These are phyloP conservation scores for Hippasteria phrygiana DNA, from an alignment of 53 echinoderm and acorn worm genomes.

Conservation along the genomic window DNA sequence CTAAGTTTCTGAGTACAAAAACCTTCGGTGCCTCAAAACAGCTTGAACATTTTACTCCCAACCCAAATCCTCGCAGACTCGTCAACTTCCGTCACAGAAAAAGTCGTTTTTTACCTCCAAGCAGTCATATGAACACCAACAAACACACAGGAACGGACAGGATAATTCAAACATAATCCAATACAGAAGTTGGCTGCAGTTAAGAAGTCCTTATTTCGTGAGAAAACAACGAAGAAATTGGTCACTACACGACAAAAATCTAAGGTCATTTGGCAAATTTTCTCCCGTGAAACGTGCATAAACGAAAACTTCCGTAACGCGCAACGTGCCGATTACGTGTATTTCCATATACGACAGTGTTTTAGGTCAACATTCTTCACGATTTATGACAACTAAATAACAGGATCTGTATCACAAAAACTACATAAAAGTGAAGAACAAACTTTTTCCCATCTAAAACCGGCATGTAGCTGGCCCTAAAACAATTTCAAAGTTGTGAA, in stretches of 20 bases:
- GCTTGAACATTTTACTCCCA: background rate
- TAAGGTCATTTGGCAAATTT: slow-evolving; percentile 40
- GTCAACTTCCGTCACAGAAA: slow-evolving; percentile 55
- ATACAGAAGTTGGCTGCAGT: background rate
- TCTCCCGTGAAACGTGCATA: background rate
- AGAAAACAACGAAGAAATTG: slow-evolving; percentile 6
- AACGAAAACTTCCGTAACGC: slow-evolving; percentile 56
- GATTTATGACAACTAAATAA: slow-evolving; percentile 16
- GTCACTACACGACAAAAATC: slow-evolving; percentile 1
- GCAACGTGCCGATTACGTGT: background rate
- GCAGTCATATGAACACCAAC: background rate
- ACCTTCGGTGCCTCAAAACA: background rate
- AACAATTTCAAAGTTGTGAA: slow-evolving; percentile 46
- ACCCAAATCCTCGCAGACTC: background rate
- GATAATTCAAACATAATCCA: background rate
- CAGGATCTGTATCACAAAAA: background rate
- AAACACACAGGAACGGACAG: slow-evolving; percentile 54
- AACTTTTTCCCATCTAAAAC: slow-evolving; percentile 49
- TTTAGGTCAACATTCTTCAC: slow-evolving; percentile 46
- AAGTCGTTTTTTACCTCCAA: slow-evolving; percentile 23
- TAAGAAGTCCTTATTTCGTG: background rate
- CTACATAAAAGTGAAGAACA: slow-evolving; percentile 79
- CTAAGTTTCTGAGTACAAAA: background rate
- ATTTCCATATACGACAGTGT: slow-evolving; percentile 32
- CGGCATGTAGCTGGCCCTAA: slow-evolving; percentile 10